Conservation (phyloP, 2,888 invertebrate species). For the Ochlodes sylvanus region DNA sequence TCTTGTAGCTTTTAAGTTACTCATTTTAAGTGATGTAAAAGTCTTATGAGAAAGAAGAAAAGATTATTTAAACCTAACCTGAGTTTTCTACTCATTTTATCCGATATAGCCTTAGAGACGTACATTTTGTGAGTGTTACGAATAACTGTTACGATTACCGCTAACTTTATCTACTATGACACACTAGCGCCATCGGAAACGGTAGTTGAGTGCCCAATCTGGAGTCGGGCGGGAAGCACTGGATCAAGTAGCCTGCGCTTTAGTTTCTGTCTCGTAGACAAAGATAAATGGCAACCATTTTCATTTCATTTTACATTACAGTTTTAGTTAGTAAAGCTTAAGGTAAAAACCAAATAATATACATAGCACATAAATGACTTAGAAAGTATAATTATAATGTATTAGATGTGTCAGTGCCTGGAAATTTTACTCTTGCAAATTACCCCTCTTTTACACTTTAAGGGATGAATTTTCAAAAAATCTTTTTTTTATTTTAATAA, state of each 20-base stretch:
- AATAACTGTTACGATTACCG: background rate
- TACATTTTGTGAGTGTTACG: background rate
- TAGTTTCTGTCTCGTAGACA: constrained; percentile 8
- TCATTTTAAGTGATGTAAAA: too few relatives aligned
- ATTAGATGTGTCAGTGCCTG: too few relatives aligned
- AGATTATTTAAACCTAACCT: too few relatives aligned
- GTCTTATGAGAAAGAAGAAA: too few relatives aligned
- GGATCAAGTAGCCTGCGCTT: constrained; percentile 7
- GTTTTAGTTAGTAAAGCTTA: constrained; percentile 38
- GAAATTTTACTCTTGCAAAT: too few relatives aligned
- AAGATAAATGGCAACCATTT: constrained; percentile 9
- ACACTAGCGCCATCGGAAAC: constrained; percentile 10
- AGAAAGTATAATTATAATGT: too few relatives aligned
- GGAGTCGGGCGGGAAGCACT: constrained; percentile 14
- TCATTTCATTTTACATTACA: constrained; percentile 15
- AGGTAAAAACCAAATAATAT: constrained; percentile 41
- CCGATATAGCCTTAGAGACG: background rate
- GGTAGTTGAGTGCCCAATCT: constrained; percentile 12
- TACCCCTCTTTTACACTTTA: too few relatives aligned
- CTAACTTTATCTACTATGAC: background rate
- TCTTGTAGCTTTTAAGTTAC: too few relatives aligned
- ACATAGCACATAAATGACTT: too few relatives aligned
- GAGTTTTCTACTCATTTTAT: too few relatives aligned
- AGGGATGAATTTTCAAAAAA: too few relatives aligned
- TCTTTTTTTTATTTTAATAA: too few relatives aligned